phyloP scores from a whole-genome alignment of 1,140 invertebrate species.

The Diplogasteroides magnus region DNA sequence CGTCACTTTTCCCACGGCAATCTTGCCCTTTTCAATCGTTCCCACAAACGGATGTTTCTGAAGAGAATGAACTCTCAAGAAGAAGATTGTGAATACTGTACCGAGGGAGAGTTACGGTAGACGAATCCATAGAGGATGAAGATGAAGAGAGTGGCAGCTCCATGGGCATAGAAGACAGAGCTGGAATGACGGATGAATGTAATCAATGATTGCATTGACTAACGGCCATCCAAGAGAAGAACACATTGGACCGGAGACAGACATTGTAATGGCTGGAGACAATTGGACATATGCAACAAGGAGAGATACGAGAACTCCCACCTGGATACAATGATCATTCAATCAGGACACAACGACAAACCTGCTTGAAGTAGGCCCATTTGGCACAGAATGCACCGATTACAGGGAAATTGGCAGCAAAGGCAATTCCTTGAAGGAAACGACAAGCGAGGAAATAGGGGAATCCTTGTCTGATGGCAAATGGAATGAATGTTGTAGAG shows the following conservation, averaged over 20 bases:
- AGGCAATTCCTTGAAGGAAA: slow-evolving; percentile 39
- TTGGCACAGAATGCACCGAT: slow-evolving; percentile 41
- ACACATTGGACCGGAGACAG: not conserved
- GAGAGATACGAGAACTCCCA: not conserved
- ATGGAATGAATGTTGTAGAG: slow-evolving; percentile 31
- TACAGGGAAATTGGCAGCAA: slow-evolving; percentile 43
- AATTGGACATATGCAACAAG: not conserved
- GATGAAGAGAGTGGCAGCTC: too few relatives aligned
- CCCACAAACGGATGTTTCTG: too few relatives aligned
- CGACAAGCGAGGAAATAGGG: slow-evolving; percentile 29
- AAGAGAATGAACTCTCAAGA: too few relatives aligned
- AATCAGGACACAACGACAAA: slow-evolving; percentile 4
- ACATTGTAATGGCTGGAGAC: not conserved
- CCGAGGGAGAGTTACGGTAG: too few relatives aligned
- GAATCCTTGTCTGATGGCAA: slow-evolving; percentile 34
- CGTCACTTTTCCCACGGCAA: too few relatives aligned
- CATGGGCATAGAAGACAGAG: slow-evolving; percentile 51
- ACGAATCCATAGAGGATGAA: too few relatives aligned
- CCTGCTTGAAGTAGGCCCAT: slow-evolving; percentile 44
- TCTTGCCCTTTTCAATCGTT: too few relatives aligned
- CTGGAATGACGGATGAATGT: too few relatives aligned
- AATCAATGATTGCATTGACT: too few relatives aligned
- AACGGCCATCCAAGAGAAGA: not conserved
- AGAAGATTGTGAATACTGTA: slow-evolving; percentile 30
- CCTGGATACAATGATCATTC: not conserved